A percentile compares a stretch with the other conserved stretches of the same genome.
Evolutionary conservation across 1,140 invertebrate species (phyloP).

Genomic region (Aphaenogaster rudis): DNA sequence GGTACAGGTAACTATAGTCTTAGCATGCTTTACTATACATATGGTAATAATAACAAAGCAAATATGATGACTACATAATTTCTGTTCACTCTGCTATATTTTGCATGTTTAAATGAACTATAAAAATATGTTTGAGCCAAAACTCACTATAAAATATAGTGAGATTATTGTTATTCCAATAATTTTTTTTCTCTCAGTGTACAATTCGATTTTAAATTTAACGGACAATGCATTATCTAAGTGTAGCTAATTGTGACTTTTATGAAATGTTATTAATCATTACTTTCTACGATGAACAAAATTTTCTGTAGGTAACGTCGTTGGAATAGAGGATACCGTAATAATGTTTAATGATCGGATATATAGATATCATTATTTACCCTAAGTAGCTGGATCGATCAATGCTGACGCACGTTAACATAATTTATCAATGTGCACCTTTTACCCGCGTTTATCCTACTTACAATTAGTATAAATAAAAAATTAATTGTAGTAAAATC

Average conservation of each 20-base stretch:
- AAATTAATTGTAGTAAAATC: slow-evolving; percentile 9
- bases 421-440: slow-evolving; percentile 20
- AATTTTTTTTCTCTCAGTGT: too few species aligned
- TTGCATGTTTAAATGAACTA: too few species aligned
- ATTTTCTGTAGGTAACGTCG: neutral
- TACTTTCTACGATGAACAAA: neutral
- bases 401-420: slow-evolving; percentile 1
- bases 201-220: slow-evolving; percentile 8
- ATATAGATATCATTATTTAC: slow-evolving; percentile 32
- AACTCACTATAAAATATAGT: too few species aligned
- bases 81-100: too few species aligned
- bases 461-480: neutral
- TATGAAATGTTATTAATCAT: neutral
- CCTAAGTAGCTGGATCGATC: neutral
- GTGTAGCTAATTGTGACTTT: neutral
- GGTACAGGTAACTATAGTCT: too few species aligned
- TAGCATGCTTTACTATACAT: too few species aligned
- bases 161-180: too few species aligned
- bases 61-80: too few species aligned
- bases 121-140: too few species aligned
- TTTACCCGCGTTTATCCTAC: neutral
- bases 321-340: slow-evolving; percentile 14
- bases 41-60: too few species aligned
- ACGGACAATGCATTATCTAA: neutral
- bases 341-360: slow-evolving; percentile 9